Evolutionary conservation across 2,888 invertebrate species (phyloP).

Genomic region (Drosophila paramelanica): DNA sequence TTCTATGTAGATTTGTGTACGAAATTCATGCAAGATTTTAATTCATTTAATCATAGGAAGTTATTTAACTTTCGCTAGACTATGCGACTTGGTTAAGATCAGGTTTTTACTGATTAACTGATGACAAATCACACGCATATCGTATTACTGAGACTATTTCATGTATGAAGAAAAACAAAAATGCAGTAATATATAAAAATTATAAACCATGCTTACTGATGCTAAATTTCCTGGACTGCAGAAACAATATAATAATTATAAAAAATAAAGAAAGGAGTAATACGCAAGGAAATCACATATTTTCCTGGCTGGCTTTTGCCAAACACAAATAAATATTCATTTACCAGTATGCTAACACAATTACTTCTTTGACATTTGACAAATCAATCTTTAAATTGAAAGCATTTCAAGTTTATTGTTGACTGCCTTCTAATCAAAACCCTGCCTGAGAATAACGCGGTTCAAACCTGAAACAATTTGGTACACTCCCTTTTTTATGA

Average conservation of each 20-base stretch:
- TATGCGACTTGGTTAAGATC: conserved; percentile 17
- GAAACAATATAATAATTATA: too few species aligned
- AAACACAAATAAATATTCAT: too few species aligned
- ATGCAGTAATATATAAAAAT: background rate
- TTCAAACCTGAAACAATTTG: too few species aligned
- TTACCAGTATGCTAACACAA: too few species aligned
- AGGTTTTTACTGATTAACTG: conserved; percentile 28
- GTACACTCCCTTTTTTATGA: background rate
- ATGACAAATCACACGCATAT: conserved; percentile 48
- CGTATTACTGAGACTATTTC: conserved; percentile 20
- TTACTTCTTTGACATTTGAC: too few species aligned
- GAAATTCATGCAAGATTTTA: conserved; percentile 27
- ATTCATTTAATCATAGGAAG: conserved; percentile 29
- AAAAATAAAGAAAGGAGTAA: too few species aligned
- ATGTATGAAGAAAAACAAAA: background rate
- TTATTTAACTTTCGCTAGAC: conserved; percentile 48
- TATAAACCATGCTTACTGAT: background rate
- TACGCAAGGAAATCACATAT: too few species aligned
- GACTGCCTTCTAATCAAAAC: too few species aligned
- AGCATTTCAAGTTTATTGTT: too few species aligned
- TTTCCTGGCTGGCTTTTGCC: too few species aligned
- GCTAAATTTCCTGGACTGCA: background rate
- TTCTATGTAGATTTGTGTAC: conserved; percentile 58
- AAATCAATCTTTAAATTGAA: too few species aligned
- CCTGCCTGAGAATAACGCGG: too few species aligned